A percentile compares a stretch with the other conserved stretches of the same genome.
These are phyloP conservation scores for Xylota segnis DNA, from an alignment of 2,888 invertebrate species.

Conservation along the genomic window DNA sequence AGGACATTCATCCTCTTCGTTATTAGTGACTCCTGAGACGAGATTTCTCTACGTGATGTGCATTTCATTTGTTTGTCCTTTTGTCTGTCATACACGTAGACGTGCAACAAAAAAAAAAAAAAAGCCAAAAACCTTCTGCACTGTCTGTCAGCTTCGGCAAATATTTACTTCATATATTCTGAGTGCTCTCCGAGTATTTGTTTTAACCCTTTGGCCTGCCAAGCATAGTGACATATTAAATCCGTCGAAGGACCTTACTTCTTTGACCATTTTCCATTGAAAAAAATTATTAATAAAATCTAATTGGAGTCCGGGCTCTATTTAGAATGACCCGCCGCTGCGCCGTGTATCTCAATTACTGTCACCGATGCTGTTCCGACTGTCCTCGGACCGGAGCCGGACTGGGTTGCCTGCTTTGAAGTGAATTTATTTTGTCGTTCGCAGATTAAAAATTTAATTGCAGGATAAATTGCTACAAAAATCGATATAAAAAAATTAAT, in stretches of 20 bases:
- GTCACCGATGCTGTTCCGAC: background rate
- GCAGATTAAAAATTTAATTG: slow-evolving; percentile 66
- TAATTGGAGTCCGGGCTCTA: background rate
- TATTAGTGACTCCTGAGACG: slow-evolving; percentile 52
- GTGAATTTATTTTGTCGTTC: slow-evolving; percentile 60
- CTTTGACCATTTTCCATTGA: too few relatives aligned
- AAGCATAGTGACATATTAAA: slow-evolving; percentile 37
- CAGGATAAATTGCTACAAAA: slow-evolving; percentile 54
- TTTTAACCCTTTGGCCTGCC: slow-evolving; percentile 36
- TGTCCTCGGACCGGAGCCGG: slow-evolving; percentile 12
- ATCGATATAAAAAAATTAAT: slow-evolving; percentile 44
- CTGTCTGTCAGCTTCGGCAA: slow-evolving; percentile 57
- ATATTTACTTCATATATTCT: slow-evolving; percentile 65
- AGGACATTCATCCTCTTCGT: slow-evolving; percentile 54
- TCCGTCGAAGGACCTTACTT: background rate
- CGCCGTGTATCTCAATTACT: slow-evolving; percentile 8
- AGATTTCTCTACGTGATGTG: slow-evolving; percentile 57
- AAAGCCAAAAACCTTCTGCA: slow-evolving; percentile 48
- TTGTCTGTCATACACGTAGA: slow-evolving; percentile 45
- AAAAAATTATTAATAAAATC: too few relatives aligned
- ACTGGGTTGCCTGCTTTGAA: slow-evolving; percentile 3
- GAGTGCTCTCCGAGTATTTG: slow-evolving; percentile 42
- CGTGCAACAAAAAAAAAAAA: slow-evolving; percentile 37
- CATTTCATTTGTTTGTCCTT: slow-evolving; percentile 54
- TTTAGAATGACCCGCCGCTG: background rate